Base-by-base conservation (phyloP, 2,797 vertebrate species). In the Naso thynnoides region DNA sequence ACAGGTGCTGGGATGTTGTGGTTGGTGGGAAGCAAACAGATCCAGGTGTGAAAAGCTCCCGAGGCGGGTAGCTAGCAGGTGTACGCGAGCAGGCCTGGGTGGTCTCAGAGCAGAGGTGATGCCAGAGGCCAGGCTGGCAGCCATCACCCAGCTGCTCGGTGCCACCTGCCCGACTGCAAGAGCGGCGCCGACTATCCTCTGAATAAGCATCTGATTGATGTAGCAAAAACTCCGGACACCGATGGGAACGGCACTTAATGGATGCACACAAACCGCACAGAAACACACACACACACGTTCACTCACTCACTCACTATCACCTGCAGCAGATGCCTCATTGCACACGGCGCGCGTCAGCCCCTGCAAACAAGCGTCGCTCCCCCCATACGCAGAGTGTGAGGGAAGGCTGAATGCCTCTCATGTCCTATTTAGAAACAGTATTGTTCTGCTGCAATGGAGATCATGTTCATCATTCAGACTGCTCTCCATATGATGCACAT, bases 381-480 rank as follows among this genome's bases (percentile, higher is more conserved):
- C 71, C 60, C 53, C 15, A 42, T 42, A 18, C 41, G 16, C 41
- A 42, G 2, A 14, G 18, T 42, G 41, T 59, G 83, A 84, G 70
- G 42, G 76, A 75, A 76, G 61, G 44, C 82, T 89, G 79, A 86
- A 85, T 78, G 83, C 73, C 88, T 87, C 88, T 84, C 82, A 78
- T 89, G 91, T 92, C 86, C 89, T 83, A 85, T 86, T 91, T 92
- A 89, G 86, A 85, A 85, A 87, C 82, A 74, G 76, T 70, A 91
- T 92, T 93, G 91, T 93, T 91, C 88, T 78, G 66, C 87, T 84
- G 86, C 86, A 87, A 73, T 81, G 85, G 80, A 89, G 84, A 86
- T 90, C 87, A 87, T 88, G 88, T 88, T 92, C 85, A 85, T 91
- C 89, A 87, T 86, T 92, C 76, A 88, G 69, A 41, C 81, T 83